Percentiles rank a stretch among this genome's conserved stretches.
phyloP scores from a whole-genome alignment of 2,888 invertebrate species.

The Nineta flava region DNA sequence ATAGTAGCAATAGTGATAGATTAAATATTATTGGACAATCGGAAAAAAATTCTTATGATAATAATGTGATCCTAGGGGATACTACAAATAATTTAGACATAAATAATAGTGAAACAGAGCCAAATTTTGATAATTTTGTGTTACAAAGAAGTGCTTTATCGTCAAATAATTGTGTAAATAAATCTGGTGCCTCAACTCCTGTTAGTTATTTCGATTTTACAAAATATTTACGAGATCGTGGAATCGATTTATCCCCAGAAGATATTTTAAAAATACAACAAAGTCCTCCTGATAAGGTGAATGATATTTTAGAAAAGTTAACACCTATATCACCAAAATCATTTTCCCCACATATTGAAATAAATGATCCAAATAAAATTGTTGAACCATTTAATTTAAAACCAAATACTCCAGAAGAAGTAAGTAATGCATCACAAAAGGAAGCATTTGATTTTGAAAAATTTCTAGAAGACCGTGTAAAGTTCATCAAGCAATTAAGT shows the following conservation, averaged over 20 bases:
- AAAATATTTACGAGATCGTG: slow-evolving; percentile 4
- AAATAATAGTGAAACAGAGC: background rate
- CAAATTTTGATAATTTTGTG: background rate
- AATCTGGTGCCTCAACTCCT: slow-evolving; percentile 1
- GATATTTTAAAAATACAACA: slow-evolving; percentile 1
- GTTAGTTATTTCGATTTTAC: slow-evolving; percentile 1
- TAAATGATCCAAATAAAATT: background rate
- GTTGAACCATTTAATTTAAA: background rate
- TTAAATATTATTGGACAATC: background rate
- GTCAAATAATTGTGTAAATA: background rate
- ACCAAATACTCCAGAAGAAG: background rate
- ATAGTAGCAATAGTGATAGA: background rate
- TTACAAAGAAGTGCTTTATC: background rate
- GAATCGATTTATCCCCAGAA: background rate
- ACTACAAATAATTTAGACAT: background rate
- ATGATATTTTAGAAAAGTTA: background rate
- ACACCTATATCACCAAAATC: background rate
- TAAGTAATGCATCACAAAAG: background rate
- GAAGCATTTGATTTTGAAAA: slow-evolving; percentile 23
- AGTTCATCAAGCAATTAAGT: slow-evolving; percentile 18
- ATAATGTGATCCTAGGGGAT: background rate
- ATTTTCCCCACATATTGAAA: background rate
- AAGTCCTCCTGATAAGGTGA: background rate
- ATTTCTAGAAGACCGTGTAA: slow-evolving; percentile 25
- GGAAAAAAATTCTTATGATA: background rate